These are phyloP conservation scores for Orthosia gracilis DNA, from an alignment of 2,888 invertebrate genomes.

Conservation along the genomic window DNA sequence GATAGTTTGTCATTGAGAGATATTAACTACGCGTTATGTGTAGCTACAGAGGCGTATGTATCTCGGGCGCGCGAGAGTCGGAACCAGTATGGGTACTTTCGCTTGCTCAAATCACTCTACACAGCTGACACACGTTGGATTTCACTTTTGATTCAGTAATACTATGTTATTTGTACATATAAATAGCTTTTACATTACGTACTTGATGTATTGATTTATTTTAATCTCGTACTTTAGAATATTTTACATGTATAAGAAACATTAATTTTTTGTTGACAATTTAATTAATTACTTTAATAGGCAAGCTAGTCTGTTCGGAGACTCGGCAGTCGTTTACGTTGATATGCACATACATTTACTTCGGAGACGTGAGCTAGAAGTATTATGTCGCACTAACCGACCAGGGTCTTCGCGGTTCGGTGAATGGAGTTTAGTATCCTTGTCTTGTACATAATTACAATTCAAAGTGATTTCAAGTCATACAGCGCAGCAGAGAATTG, in stretches of 20 bases:
- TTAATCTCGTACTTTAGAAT: slow-evolving; percentile 19
- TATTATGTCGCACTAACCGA: slow-evolving; percentile 56
- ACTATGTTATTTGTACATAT: slow-evolving; percentile 39
- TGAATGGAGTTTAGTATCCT: slow-evolving; percentile 77
- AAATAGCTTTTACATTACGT: slow-evolving; percentile 21
- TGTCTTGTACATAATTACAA: slow-evolving; percentile 78
- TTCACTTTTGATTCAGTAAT: slow-evolving; percentile 85
- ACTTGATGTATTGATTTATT: slow-evolving; percentile 32
- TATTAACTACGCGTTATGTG: slow-evolving; percentile 64
- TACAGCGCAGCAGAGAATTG: slow-evolving; percentile 70
- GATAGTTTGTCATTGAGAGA: slow-evolving; percentile 65
- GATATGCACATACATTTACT: slow-evolving; percentile 58
- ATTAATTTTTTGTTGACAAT: slow-evolving; percentile 1
- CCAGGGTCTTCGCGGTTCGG: slow-evolving; percentile 70
- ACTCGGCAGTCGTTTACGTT: slow-evolving; percentile 33
- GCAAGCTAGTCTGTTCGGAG: slow-evolving; percentile 16
- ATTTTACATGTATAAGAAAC: not conserved
- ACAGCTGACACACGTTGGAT: slow-evolving; percentile 81
- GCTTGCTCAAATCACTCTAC: slow-evolving; percentile 82
- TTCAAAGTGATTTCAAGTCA: slow-evolving; percentile 79
- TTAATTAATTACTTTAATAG: slow-evolving; percentile 15
- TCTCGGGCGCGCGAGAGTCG: slow-evolving; percentile 74
- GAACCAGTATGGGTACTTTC: slow-evolving; percentile 89
- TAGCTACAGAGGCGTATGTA: slow-evolving; percentile 68
- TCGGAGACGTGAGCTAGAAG: slow-evolving; percentile 50